Percentiles rank a stretch among this genome's conserved stretches.
These are phyloP conservation scores for Dallia pectoralis DNA, from an alignment of 2,797 vertebrate species.

Conservation along the genomic window DNA sequence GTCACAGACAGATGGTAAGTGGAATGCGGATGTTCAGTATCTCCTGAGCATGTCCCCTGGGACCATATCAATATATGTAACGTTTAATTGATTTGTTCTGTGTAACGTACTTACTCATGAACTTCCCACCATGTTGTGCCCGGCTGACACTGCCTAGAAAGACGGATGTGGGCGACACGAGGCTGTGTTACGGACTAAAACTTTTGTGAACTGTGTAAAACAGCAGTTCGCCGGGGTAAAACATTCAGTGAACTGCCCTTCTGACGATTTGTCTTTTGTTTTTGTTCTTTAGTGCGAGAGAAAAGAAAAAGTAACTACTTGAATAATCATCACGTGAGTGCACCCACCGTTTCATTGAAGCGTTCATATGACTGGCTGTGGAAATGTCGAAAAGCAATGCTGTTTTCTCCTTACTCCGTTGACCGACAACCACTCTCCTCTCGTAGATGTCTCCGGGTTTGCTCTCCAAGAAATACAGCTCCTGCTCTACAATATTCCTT, in stretches of 20 bases:
- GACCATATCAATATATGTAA: background rate
- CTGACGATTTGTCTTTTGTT: conserved; percentile 20
- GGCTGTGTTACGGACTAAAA: background rate
- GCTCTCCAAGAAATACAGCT: conserved; percentile 94
- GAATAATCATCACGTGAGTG: conserved; percentile 75
- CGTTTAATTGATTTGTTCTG: background rate
- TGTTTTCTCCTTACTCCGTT: background rate
- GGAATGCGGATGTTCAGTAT: background rate
- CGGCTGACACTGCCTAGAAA: background rate
- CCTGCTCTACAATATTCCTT: conserved; percentile 97
- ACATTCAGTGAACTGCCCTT: background rate
- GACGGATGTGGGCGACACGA: background rate
- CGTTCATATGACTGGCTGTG: background rate
- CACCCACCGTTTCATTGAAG: background rate
- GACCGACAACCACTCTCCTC: background rate
- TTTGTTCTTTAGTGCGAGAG: conserved; percentile 83
- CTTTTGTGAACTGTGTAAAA: too few relatives aligned
- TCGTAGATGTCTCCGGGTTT: conserved; percentile 88
- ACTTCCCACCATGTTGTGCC: background rate
- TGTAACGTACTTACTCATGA: background rate
- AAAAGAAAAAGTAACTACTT: conserved; percentile 98
- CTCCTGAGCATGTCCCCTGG: background rate
- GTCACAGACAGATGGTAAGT: conserved; percentile 94
- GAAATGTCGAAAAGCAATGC: background rate
- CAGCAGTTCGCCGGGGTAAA: too few relatives aligned